Conservation (phyloP, 2,797 vertebrate genomes). For the Pseudochromis fuscus region DNA sequence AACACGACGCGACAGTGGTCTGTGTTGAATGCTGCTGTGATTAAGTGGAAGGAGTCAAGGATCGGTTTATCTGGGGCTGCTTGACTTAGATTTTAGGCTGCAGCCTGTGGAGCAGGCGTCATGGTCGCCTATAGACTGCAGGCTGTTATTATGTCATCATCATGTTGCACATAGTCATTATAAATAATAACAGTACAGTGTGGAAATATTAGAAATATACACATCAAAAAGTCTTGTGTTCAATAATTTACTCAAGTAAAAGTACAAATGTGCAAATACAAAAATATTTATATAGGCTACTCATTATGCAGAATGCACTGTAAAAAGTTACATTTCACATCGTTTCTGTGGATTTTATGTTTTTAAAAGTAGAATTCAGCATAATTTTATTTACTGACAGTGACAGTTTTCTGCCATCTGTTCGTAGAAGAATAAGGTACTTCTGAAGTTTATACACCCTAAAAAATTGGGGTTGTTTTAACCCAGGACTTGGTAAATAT, state of each 20-base stretch:
- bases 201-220: too few relatives aligned
- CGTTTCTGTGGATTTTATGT: too few relatives aligned
- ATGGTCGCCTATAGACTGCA: not conserved
- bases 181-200: not conserved
- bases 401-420: too few relatives aligned
- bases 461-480: too few relatives aligned
- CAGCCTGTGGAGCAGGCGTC: not conserved
- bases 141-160: not conserved
- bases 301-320: not conserved
- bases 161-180: not conserved
- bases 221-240: not conserved
- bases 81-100: not conserved
- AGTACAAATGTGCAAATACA: not conserved
- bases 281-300: not conserved
- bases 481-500: too few relatives aligned
- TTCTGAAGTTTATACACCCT: too few relatives aligned
- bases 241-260: not conserved
- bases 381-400: too few relatives aligned
- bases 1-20: accelerated
- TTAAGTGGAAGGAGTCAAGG: not conserved
- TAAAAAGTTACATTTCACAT: not conserved
- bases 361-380: too few relatives aligned
- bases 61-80: not conserved
- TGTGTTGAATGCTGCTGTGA: not conserved
- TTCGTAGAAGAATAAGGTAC: too few relatives aligned